Evolutionary conservation across 2,797 vertebrate genomes (phyloP), one percentile per base, ranked within the genome.

Genomic region (Myioborus miniatus): DNA sequence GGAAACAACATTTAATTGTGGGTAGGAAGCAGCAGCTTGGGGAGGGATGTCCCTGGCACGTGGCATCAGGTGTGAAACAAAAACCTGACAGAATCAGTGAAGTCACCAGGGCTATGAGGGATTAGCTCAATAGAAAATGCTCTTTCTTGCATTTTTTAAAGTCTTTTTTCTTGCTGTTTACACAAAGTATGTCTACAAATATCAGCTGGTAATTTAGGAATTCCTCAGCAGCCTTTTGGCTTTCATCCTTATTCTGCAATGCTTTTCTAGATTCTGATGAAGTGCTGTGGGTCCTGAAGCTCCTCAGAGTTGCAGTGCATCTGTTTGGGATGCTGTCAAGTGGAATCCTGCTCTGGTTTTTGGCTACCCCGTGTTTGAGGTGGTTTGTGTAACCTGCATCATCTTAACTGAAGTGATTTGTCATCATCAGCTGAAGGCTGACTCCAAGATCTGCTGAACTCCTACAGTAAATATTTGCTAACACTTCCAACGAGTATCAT

Each of bases 341-440:
- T 12, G 29, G 26, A 83, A 64, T 26, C 43, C 67, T 65, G 16
- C 15, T 78, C 58, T 79, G 65, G 3, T 8, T 62, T 83, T 58
- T 58, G 50, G 8, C n/a, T 62, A 0, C 6, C 8, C 1, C 6
- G 0, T 0, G 1, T 67, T 44, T 43, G 63, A 64, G 71, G 11
- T 62, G 55, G 26, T 11, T 37, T 44, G 9, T 86, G 21, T 58
- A 46, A 75, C 58, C 53, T 75, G 10, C 59, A 15, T 49, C 8
- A 2, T 26, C 80, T 32, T 44, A 41, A 50, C 37, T 56, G 39
- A 37, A 50, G 78, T 34, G 8, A 43, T 79, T 75, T 49, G 23
- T 41, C 37, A 18, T 50, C 44, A 9, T 56, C 21, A 44, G 49
- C 78, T 79, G 8, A 63, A 85, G 34, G 4, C 1, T 59, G 44